Conservation (phyloP, 2,113 vertebrate genomes). For the Chionis minor region DNA sequence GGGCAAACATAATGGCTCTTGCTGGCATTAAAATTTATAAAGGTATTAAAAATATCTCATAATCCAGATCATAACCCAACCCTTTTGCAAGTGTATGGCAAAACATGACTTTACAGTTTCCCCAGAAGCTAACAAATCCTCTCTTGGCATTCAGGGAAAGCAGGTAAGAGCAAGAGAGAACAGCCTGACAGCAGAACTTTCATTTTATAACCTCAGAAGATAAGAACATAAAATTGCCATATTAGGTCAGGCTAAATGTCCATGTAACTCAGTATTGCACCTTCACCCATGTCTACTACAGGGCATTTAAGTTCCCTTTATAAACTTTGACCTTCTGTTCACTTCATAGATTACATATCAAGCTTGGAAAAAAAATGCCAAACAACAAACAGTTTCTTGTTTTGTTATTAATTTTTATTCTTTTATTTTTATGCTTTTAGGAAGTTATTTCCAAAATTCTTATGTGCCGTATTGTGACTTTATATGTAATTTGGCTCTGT, state of each 20-base stretch:
- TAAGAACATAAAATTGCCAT: not conserved
- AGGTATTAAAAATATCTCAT: not conserved
- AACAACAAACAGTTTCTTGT: not conserved
- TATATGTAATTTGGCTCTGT: not conserved
- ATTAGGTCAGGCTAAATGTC: not conserved
- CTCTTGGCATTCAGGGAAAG: not conserved
- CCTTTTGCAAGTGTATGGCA: not conserved
- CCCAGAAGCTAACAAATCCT: not conserved
- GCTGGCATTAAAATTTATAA: constrained; percentile 6
- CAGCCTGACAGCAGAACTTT: not conserved
- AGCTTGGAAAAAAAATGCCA: not conserved
- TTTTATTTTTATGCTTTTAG: not conserved
- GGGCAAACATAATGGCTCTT: not conserved
- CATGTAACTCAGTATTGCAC: not conserved
- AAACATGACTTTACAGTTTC: not conserved
- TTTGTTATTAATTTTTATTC: not conserved
- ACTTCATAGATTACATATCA: constrained; percentile 34
- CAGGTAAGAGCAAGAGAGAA: not conserved
- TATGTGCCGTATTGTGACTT: not conserved
- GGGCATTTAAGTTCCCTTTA: constrained; percentile 4
- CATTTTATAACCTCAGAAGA: not conserved
- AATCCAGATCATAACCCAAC: not conserved
- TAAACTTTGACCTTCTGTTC: constrained; percentile 19
- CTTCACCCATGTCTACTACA: not conserved
- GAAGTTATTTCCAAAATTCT: not conserved